These are phyloP conservation scores for Genyomyrus donnyi DNA, from an alignment of 2,113 vertebrate species.

Conservation along the genomic window DNA sequence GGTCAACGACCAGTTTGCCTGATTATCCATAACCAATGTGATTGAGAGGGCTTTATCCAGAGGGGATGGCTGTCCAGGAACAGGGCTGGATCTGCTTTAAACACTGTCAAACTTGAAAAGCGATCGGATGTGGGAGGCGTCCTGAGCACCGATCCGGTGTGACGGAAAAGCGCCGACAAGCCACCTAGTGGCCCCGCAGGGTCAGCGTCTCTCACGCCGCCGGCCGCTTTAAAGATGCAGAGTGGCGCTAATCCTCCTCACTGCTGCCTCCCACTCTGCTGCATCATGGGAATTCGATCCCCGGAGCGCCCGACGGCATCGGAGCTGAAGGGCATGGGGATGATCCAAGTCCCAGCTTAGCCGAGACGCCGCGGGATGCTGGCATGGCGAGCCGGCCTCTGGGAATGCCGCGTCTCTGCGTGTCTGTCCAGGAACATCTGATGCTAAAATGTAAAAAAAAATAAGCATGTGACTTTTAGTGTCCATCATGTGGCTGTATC, in stretches of 20 bases:
- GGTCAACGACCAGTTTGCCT: not conserved
- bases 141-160: not conserved
- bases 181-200: not conserved
- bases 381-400: not conserved
- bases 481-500: not conserved
- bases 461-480: not conserved
- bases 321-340: not conserved
- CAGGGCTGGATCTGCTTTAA: not conserved
- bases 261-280: not conserved
- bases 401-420: not conserved
- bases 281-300: conserved; percentile 1
- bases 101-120: not conserved
- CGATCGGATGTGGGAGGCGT: not conserved
- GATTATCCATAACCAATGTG: not conserved
- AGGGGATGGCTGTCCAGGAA: not conserved
- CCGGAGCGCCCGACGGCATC: not conserved
- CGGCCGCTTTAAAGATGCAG: not conserved
- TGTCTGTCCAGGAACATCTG: not conserved
- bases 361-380: not conserved
- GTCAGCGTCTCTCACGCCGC: not conserved
- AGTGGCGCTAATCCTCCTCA: not conserved
- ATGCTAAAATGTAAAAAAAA: not conserved
- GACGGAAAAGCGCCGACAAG: not conserved
- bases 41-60: not conserved
- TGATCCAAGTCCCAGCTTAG: not conserved